phyloP scores from a whole-genome alignment of 2,888 invertebrate species.

The Drosophila subsilvestris region DNA sequence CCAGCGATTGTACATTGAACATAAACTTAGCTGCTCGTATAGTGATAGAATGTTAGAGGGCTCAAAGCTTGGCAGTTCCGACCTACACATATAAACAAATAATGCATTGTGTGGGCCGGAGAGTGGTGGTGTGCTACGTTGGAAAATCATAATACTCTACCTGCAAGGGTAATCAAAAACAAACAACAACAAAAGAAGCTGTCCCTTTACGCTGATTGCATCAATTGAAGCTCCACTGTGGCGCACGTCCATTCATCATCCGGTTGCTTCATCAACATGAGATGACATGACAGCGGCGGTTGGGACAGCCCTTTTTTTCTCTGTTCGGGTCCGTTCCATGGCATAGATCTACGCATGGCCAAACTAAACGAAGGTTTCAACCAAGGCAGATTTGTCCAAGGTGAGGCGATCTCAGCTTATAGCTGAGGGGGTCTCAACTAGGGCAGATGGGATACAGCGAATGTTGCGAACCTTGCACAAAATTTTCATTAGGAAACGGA shows the following conservation, averaged over 20 bases:
- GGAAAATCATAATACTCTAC: background rate
- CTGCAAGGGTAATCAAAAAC: background rate
- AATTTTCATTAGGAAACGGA: too few relatives aligned
- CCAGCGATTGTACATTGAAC: too few relatives aligned
- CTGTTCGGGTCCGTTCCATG: background rate
- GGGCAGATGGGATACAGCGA: too few relatives aligned
- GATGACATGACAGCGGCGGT: constrained; percentile 74
- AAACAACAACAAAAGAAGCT: constrained; percentile 49
- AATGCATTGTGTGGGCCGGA: too few relatives aligned
- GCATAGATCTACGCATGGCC: constrained; percentile 58
- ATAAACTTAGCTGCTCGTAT: too few relatives aligned
- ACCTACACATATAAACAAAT: too few relatives aligned
- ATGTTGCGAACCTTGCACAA: too few relatives aligned
- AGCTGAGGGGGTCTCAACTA: too few relatives aligned
- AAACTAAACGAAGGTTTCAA: constrained; percentile 64
- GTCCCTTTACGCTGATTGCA: constrained; percentile 80
- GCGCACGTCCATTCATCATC: constrained; percentile 79
- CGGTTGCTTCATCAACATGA: constrained; percentile 79
- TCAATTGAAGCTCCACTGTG: constrained; percentile 80
- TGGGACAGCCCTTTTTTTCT: constrained; percentile 53
- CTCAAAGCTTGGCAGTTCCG: too few relatives aligned
- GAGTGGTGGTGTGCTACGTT: too few relatives aligned
- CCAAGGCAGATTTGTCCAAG: background rate
- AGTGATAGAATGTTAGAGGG: too few relatives aligned
- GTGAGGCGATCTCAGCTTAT: background rate